Percentiles rank a stretch among this genome's conserved stretches.
These are phyloP conservation scores for Irena cyanogastra DNA, from an alignment of 2,113 vertebrate genomes.

Conservation along the genomic window DNA sequence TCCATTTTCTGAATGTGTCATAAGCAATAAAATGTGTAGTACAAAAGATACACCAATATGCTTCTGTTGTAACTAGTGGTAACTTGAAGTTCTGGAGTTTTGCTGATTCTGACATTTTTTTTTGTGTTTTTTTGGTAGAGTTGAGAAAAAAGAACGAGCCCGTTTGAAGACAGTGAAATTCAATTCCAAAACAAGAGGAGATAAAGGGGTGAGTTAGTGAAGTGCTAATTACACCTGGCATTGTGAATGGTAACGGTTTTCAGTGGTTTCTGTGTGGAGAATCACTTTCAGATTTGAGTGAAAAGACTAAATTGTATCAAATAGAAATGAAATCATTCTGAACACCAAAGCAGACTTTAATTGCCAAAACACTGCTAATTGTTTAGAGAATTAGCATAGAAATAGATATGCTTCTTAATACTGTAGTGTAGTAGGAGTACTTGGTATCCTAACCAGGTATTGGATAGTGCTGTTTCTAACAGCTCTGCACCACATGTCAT, in stretches of 20 bases:
- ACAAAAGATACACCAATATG: neutral
- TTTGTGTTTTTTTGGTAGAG: conserved; percentile 69
- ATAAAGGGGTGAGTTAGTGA: conserved; percentile 89
- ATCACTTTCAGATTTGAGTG: neutral
- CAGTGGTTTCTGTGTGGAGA: neutral
- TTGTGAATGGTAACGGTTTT: neutral
- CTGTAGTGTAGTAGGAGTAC: neutral
- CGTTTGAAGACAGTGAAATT: conserved; percentile 98
- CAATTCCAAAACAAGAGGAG: conserved; percentile 91
- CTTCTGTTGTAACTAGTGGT: neutral
- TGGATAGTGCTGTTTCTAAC: neutral
- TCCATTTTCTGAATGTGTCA: neutral
- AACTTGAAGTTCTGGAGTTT: neutral
- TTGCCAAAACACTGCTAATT: neutral
- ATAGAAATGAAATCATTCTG: neutral
- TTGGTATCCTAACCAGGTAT: neutral
- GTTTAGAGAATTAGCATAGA: neutral
- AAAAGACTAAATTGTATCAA: neutral
- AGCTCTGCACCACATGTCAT: neutral
- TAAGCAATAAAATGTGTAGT: neutral
- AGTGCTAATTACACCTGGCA: conserved; percentile 10
- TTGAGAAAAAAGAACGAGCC: conserved; percentile 96
- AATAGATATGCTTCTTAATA: neutral
- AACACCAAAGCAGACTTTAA: neutral
- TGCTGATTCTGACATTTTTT: neutral